Evolutionary conservation across 2,888 invertebrate genomes (phyloP).

Genomic region (Clistopyga incitator): DNA sequence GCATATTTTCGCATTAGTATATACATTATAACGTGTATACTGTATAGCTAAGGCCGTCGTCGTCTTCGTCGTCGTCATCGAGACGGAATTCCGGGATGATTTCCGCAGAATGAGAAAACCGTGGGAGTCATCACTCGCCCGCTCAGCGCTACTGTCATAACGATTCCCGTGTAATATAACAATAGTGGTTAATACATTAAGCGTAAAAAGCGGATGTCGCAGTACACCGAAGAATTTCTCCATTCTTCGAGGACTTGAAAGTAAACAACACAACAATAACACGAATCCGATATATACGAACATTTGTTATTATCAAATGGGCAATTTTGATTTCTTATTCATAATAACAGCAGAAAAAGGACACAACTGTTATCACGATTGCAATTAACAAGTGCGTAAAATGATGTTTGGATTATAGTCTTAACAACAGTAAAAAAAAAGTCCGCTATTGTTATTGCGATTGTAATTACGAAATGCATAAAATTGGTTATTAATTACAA

Average conservation of each 20-base stretch:
- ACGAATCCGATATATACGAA: neutral
- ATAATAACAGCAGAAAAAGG: neutral
- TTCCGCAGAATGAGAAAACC: constrained; percentile 54
- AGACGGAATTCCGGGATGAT: constrained; percentile 60
- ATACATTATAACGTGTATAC: constrained; percentile 18
- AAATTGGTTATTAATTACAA: no score
- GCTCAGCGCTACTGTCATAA: constrained; percentile 10
- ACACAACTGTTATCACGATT: no score
- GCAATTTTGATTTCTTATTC: neutral
- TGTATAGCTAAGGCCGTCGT: constrained; percentile 5
- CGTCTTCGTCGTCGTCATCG: constrained; percentile 52
- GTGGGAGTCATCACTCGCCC: constrained; percentile 24
- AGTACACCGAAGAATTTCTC: neutral
- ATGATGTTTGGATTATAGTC: no score
- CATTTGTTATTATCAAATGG: neutral
- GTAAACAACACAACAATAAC: neutral
- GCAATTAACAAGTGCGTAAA: no score
- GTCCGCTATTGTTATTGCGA: no score
- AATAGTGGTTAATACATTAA: constrained; percentile 13
- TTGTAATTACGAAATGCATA: no score
- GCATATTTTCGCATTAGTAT: constrained; percentile 23
- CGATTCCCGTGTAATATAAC: constrained; percentile 24
- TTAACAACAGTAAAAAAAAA: no score
- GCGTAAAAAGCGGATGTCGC: constrained; percentile 17
- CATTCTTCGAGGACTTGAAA: neutral